Evolutionary conservation across 2,797 vertebrate genomes (phyloP), one percentile per base, ranked within the genome.

Genomic region (Tenualosa thibaudeaui): DNA sequence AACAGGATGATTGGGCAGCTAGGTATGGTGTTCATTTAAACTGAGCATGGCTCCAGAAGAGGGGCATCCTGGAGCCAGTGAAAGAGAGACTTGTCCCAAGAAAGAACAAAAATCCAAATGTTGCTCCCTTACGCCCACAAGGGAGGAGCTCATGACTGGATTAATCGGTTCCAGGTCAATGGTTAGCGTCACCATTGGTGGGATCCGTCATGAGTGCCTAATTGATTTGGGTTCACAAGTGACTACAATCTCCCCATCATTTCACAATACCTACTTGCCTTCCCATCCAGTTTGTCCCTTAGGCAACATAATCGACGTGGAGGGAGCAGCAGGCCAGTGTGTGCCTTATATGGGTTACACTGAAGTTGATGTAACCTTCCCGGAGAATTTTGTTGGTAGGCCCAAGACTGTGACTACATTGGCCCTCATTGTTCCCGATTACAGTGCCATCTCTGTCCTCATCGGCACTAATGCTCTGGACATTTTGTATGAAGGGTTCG

Each of bases 1-100:
- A 58, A 31, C 87, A 86, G 19, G 85, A 88, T 22, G 75, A 88
- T 8, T 86, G 84, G 82, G 51, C 49, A 4, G 81, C 40, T 12
- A 86, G 24, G 15, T 22, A 81, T 0, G 51, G 22, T 51, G 3
- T 31, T 15, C 62, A 43, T 17, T 87, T 84, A 88, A 88, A 88
- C 84, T 84, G 62, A 78, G 24, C 65, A 0, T 37, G 86, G 82
- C 40, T 84, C 26, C 84, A 81, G 84, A 85, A 88, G 26, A 15
- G 78, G 85, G 87, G 84, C 81, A 31, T n/a, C 51, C 82, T 85
- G 84, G 13, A 46, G 26, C 75, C 62, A 15, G 49, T 1, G 43
- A 5, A 6, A 10, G 17, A 15, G 53, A 85, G 24, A 10, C 12
- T 54, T 43, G 50, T 82, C 51, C 84, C 40, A 85, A 37, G 19